Evolutionary conservation across 2,797 vertebrate species (phyloP).

Genomic region (Thaleichthys pacificus): DNA sequence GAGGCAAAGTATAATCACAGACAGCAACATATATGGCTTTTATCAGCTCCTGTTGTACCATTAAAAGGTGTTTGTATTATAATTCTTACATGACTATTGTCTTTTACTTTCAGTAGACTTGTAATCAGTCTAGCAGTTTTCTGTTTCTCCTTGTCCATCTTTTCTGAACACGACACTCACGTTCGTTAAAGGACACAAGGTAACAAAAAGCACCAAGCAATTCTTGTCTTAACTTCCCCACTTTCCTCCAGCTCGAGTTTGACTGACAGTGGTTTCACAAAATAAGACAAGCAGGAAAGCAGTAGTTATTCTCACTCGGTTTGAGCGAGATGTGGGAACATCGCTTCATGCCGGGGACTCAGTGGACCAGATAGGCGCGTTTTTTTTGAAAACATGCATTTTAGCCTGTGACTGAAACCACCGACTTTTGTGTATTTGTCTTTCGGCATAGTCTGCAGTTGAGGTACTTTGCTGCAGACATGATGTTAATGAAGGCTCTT

Average conservation of each 20-base stretch:
- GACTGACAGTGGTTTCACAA: not conserved
- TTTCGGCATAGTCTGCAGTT: not conserved
- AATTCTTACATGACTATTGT: too few relatives aligned
- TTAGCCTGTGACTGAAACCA: not conserved
- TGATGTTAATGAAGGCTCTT: constrained; percentile 15
- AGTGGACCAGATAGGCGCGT: not conserved
- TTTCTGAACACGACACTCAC: not conserved
- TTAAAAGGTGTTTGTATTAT: too few relatives aligned
- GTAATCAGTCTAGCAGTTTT: too few relatives aligned
- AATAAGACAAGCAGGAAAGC: not conserved
- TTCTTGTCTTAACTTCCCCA: too few relatives aligned
- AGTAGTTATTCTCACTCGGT: constrained; percentile 26
- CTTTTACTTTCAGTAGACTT: too few relatives aligned
- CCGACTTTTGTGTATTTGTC: not conserved
- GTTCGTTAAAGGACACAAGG: too few relatives aligned
- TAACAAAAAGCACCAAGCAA: too few relatives aligned
- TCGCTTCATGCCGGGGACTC: constrained; percentile 15
- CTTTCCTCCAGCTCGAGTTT: not conserved
- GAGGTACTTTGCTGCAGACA: not conserved
- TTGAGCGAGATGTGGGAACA: constrained; percentile 17
- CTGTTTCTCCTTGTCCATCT: too few relatives aligned
- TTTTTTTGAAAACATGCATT: constrained; percentile 1
- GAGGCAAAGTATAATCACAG: too few relatives aligned
- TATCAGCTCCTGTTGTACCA: too few relatives aligned
- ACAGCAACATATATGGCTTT: too few relatives aligned